Percentiles rank a stretch among this genome's conserved stretches.
These are phyloP conservation scores for Ifrita kowaldi DNA, from an alignment of 2,113 vertebrate genomes.

Conservation along the genomic window DNA sequence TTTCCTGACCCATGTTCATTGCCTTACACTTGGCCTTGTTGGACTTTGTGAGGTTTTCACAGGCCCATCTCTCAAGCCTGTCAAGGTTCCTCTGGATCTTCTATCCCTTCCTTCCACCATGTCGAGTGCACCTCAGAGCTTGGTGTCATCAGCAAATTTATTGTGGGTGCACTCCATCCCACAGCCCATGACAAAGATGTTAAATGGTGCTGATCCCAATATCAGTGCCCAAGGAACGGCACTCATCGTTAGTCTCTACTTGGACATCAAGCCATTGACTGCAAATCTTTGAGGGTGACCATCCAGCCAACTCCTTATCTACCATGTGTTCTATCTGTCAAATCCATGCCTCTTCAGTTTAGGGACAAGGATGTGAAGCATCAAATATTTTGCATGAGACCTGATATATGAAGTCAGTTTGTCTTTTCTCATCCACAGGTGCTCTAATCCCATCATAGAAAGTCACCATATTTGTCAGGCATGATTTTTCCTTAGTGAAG, in stretches of 20 bases:
- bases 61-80: neutral
- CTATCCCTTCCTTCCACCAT: neutral
- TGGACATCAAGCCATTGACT: neutral
- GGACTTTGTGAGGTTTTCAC: neutral
- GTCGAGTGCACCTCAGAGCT: too few species aligned
- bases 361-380: neutral
- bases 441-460: neutral
- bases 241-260: neutral
- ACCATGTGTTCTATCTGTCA: neutral
- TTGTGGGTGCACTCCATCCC: neutral
- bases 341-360: neutral
- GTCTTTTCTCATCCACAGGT: neutral
- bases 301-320: neutral
- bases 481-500: neutral
- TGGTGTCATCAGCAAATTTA: neutral
- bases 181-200: neutral
- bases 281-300: neutral
- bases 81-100: neutral
- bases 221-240: neutral
- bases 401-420: neutral
- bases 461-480: neutral
- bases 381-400: rapidly evolving
- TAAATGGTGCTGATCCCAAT: neutral
- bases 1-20: neutral
- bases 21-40: neutral